Conservation (phyloP, 2,888 invertebrate species). For the Apodemia mormo region DNA sequence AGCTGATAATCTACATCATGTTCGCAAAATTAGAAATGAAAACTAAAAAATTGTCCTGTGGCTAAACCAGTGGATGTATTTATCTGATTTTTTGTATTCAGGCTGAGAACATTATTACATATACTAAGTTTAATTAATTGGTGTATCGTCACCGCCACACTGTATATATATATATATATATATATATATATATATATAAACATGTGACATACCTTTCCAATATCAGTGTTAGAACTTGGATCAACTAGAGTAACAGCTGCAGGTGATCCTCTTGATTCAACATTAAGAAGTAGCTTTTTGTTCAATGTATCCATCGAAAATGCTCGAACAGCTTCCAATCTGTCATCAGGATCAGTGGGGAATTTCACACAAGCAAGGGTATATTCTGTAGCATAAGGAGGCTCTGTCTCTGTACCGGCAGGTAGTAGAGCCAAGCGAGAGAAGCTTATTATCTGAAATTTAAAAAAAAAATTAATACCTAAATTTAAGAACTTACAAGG, state of each 20-base stretch:
- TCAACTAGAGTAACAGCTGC: slow-evolving; percentile 80
- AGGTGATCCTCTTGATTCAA: slow-evolving; percentile 87
- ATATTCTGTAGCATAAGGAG: slow-evolving; percentile 93
- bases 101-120: too few species aligned
- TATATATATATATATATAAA: background rate
- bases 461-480: background rate
- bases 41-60: too few species aligned
- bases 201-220: slow-evolving; percentile 73
- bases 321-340: slow-evolving; percentile 86
- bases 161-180: too few species aligned
- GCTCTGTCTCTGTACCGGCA: slow-evolving; percentile 84
- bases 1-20: too few species aligned
- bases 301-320: slow-evolving; percentile 85
- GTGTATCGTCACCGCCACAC: too few species aligned
- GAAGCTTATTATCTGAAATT: slow-evolving; percentile 78
- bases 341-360: slow-evolving; percentile 93
- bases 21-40: too few species aligned
- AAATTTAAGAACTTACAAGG: too few species aligned
- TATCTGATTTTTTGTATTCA: too few species aligned
- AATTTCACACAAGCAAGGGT: slow-evolving; percentile 90
- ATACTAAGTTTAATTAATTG: too few species aligned
- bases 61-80: too few species aligned
- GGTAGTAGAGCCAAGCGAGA: slow-evolving; percentile 92
- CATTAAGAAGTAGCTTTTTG: slow-evolving; percentile 90
- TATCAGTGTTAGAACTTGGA: slow-evolving; percentile 69